Conservation (phyloP, 1,140 invertebrate genomes). For the Arctopsyche grandis region DNA sequence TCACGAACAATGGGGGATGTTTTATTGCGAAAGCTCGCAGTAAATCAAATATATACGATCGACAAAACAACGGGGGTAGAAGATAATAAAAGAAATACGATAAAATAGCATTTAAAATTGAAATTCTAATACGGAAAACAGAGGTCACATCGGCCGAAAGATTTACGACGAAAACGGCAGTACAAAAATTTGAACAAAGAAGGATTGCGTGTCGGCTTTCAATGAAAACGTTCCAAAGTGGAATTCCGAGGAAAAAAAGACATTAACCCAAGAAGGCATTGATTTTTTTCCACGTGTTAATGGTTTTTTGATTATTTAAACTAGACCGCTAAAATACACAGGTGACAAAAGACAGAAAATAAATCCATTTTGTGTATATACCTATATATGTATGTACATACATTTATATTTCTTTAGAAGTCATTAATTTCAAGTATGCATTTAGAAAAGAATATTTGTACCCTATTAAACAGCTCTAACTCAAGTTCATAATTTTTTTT, state of each 20-base stretch:
- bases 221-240: slow-evolving; percentile 26
- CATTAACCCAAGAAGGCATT: slow-evolving; percentile 9
- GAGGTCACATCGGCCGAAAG: not conserved
- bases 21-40: no score
- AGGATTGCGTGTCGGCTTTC: slow-evolving; percentile 20
- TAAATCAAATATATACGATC: no score
- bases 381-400: no score
- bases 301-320: slow-evolving; percentile 41
- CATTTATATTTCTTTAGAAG: no score
- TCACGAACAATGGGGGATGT: no score
- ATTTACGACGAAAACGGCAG: not conserved
- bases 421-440: no score
- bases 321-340: slow-evolving; percentile 19
- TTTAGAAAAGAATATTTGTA: slow-evolving; percentile 9
- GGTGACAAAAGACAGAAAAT: not conserved
- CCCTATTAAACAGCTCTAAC: not conserved
- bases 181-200: not conserved
- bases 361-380: no score
- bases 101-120: no score
- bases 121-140: no score
- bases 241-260: not conserved
- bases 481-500: not conserved
- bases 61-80: no score
- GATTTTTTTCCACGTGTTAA: slow-evolving; percentile 32
- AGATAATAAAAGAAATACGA: no score